Evolutionary conservation across 2,113 vertebrate genomes (phyloP), one percentile per base, ranked within the genome.

Genomic region (Nestor notabilis): DNA sequence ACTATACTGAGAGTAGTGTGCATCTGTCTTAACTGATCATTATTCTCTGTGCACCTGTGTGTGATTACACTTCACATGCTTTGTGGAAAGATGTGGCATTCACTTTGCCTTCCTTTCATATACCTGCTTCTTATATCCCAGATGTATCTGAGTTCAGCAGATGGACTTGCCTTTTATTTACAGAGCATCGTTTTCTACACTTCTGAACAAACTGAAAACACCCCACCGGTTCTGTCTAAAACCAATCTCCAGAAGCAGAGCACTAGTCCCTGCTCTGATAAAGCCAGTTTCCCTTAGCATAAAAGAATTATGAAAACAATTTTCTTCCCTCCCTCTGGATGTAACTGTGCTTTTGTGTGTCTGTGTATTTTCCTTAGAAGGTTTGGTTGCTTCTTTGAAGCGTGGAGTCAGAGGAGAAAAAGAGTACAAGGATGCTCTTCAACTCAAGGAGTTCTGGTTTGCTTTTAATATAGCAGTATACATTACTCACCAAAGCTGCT

Each of bases 341-440:
- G 52, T 46, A 81, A 16, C 8, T 20, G 10, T 91, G n/a, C 17
- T 9, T 8, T 16, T 27, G 24, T 29, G 37, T 60, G 13, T 56
- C 14, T 68, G 5, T 72, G 15, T 65, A 10, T 63, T 64, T 89
- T 53, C 17, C 47, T 56, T 44, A 44, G 25, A 69, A 79, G 53
- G 11, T 39, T 75, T 50, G 64, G 14, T 74, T n/a, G 7, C 23
- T 18, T 11, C 41, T 86, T 52, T 89, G 66, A 89, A 56, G 21
- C 0, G 0, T 72, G 23, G 47, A 89, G 35, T 14, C 49, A 23
- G 25, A 52, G 27, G 11, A 65, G 10, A 11, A 10, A 27, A 29
- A 1, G 17, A 56, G 7, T 44, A 47, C 31, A 37, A 61, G 41
- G 66, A 47, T 86, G 53, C 31, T 79, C 70, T 61, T 90, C 25